Evolutionary conservation across 2,113 vertebrate genomes (phyloP), one percentile per base, ranked within the genome.

Genomic region (Lophochroa leadbeateri): DNA sequence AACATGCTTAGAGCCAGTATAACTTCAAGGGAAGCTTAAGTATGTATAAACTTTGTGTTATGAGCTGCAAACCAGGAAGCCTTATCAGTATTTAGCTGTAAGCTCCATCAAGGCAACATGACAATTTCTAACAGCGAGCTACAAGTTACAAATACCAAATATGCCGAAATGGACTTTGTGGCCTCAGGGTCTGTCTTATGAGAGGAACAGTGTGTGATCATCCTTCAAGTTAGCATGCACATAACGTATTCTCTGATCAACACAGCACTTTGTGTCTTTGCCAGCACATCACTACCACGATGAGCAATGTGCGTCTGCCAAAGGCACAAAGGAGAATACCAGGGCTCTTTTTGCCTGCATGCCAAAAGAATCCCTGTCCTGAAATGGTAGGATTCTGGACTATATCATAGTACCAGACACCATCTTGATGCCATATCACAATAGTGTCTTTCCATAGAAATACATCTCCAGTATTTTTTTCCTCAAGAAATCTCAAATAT

Each of bases 201-300:
- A 88, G 77, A 93, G 88, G 74, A 95, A 93, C 80, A 92, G 86
- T 44, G 65, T 92, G 88, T 93, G 86, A 96, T 86, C 94, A 89
- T 76, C 82, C 86, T 82, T 88, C 94, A 91, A 94, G 94, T 82
- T 93, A 93, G 90, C 91, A 91, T 86, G 86, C 55, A 93, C 65
- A 91, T 79, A 91, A 82, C 71, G 69, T 89, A 79, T 85, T 82
- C 92, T 91, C 69, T 92, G 88, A 96, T 94, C 92, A 94, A 84
- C 92, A 82, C 83, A 82, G 82, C 65, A 72, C 89, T 92, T 78
- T 90, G 72, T 87, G 65, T 79, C 92, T 95, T 79, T 0, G 77
- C 90, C 94, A 96, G 65, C 6, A 9, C 91, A 92, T 91, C 87
- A 9, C 79, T 57, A 50, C 92, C 64, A 92, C 77, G 88, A 91